Evolutionary conservation across 1,140 invertebrate genomes (phyloP), one percentile per base, ranked within the genome.

Genomic region (Drosophila subpulchrella): DNA sequence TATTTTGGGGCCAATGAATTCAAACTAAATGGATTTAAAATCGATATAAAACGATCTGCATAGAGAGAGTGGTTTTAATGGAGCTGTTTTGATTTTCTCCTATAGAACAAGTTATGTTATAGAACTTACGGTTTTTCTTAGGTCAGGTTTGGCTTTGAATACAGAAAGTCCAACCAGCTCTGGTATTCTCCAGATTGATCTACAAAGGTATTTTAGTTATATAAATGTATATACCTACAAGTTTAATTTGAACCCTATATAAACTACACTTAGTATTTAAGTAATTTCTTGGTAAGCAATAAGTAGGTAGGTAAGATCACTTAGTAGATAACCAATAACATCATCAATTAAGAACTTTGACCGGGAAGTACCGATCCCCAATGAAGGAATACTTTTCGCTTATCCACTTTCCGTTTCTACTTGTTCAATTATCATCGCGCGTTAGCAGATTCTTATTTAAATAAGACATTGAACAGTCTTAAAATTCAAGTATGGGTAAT

Each of bases 1-100:
- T 66, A 46, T 42, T 68, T 66, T 66, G 47, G 57, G 60, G 56
- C 56, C 61, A 63, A 63, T 63, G 61, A 60, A 63, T 63, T 61
- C 61, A 46, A 36, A 15, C 15, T 54, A 32, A 53, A 65, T 65
- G 12, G 56, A 24, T 47, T 61, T 36, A 8, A 7, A 34, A 63
- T 11, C 10, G 27, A 12, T 27, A 30, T 4, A 12, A 32, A 13
- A 4, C 5, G 17, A 58, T 59, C 41, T 27, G 57, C 57, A 53
- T 68, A 53, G 30, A 65, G 63, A 42, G 59, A 67, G 58, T 62
- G 41, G 41, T 44, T 42, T 44, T 51, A 32, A 27, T 15, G n/a
- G 8, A 11, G 3, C 13, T 4, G 15, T 60, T 41, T 60, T 17
- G 24, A 48, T 27, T 27, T 11, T 63, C 32, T 44, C 0, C 12